Percentiles rank a stretch among this genome's conserved stretches.
Conservation (phyloP, 2,888 invertebrate species). For the Ferrisia virgata region DNA sequence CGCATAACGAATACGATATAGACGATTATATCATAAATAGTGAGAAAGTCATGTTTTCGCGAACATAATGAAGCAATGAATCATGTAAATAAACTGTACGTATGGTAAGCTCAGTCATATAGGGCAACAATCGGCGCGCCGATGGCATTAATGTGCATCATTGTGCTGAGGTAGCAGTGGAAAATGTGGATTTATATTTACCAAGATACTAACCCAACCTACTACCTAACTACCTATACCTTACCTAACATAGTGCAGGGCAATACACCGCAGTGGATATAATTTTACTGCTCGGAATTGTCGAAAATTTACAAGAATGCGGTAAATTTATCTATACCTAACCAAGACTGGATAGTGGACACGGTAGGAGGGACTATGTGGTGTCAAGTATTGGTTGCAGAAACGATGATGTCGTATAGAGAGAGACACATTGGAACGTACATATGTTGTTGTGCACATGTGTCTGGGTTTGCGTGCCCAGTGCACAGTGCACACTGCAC, state of each 20-base stretch:
- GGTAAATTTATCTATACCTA: neutral
- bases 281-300: neutral
- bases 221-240: too few species aligned
- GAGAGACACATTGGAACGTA: neutral
- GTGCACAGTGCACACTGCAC: too few species aligned
- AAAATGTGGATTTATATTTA: neutral
- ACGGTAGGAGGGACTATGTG: neutral
- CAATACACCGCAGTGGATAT: neutral
- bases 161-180: too few species aligned
- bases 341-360: neutral
- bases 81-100: neutral
- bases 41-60: slow-evolving; percentile 17
- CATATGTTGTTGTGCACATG: neutral
- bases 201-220: neutral
- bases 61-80: slow-evolving; percentile 27
- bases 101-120: neutral
- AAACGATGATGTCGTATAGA: too few species aligned
- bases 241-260: neutral
- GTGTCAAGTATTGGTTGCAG: neutral
- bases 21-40: slow-evolving; percentile 28
- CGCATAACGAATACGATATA: neutral
- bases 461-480: too few species aligned
- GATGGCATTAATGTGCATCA: neutral
- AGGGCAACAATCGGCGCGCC: neutral
- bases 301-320: slow-evolving; percentile 24